These are phyloP conservation scores for Troides helena DNA, from an alignment of 2,888 invertebrate species.

Conservation along the genomic window DNA sequence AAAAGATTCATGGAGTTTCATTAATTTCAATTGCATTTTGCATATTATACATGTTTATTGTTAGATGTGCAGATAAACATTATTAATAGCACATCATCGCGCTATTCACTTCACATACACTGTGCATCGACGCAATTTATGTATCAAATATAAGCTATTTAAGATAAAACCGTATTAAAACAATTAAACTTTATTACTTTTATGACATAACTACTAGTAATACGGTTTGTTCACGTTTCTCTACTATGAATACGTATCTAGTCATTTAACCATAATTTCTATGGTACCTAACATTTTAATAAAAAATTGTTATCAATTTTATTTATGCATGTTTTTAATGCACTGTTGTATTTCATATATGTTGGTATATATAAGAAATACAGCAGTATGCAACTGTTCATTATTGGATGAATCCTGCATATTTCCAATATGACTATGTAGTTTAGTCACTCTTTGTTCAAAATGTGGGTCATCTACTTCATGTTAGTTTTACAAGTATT, in stretches of 20 bases:
- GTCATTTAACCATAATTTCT: neutral
- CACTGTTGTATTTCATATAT: neutral
- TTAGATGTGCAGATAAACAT: neutral
- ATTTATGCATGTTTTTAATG: neutral
- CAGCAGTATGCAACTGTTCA: conserved; percentile 25
- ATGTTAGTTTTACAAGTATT: conserved; percentile 58
- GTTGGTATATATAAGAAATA: conserved; percentile 3
- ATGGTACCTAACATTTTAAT: neutral
- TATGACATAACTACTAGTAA: too few relatives aligned
- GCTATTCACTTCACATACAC: too few relatives aligned
- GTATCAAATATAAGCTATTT: neutral
- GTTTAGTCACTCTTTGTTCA: conserved; percentile 69
- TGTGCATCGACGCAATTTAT: neutral
- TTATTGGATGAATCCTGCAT: conserved; percentile 40
- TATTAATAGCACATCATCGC: too few relatives aligned
- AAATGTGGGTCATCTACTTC: conserved; percentile 63
- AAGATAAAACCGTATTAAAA: too few relatives aligned
- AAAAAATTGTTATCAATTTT: too few relatives aligned
- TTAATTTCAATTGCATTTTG: neutral
- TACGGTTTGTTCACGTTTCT: too few relatives aligned
- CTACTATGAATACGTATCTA: too few relatives aligned
- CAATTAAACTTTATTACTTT: neutral
- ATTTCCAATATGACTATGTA: conserved; percentile 40
- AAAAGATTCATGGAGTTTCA: neutral
- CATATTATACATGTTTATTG: neutral